Conservation (phyloP, 1,140 invertebrate genomes). For the Drosophila sucinea region DNA sequence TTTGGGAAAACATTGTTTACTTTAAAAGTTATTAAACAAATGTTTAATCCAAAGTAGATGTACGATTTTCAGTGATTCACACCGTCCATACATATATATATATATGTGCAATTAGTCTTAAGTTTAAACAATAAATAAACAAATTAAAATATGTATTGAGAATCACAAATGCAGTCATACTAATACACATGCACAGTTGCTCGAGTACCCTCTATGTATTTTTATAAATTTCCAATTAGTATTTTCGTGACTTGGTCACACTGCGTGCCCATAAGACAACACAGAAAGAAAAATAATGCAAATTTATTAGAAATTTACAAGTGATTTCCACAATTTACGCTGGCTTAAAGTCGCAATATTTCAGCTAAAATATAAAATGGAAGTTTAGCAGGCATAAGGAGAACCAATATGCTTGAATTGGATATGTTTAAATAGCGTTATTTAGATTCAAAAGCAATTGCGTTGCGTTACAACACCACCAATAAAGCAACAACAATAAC, state of each 20-base stretch:
- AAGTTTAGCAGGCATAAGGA: neutral
- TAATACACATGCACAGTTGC: neutral
- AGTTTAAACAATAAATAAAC: neutral
- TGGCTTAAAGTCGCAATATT: neutral
- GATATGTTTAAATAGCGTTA: conserved; percentile 27
- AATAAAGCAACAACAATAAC: conserved; percentile 39
- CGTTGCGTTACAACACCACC: conserved; percentile 52
- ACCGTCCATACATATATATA: too few relatives aligned
- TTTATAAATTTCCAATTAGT: conserved; percentile 7
- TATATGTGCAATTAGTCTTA: too few relatives aligned
- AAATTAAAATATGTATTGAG: neutral
- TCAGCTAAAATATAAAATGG: neutral
- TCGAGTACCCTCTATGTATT: neutral
- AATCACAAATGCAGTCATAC: neutral
- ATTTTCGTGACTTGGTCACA: conserved; percentile 37
- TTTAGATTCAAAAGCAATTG: conserved; percentile 32
- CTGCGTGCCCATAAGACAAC: conserved; percentile 49
- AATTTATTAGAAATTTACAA: conserved; percentile 43
- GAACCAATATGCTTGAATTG: neutral
- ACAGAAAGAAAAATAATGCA: conserved; percentile 70
- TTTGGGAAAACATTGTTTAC: too few relatives aligned
- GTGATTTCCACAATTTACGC: conserved; percentile 1
- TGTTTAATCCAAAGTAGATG: too few relatives aligned
- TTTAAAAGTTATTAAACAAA: too few relatives aligned
- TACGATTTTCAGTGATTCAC: too few relatives aligned